A percentile compares a stretch with the other conserved stretches of the same genome.
Evolutionary conservation across 1,140 invertebrate genomes (phyloP).

Genomic region (Copidosoma floridanum): DNA sequence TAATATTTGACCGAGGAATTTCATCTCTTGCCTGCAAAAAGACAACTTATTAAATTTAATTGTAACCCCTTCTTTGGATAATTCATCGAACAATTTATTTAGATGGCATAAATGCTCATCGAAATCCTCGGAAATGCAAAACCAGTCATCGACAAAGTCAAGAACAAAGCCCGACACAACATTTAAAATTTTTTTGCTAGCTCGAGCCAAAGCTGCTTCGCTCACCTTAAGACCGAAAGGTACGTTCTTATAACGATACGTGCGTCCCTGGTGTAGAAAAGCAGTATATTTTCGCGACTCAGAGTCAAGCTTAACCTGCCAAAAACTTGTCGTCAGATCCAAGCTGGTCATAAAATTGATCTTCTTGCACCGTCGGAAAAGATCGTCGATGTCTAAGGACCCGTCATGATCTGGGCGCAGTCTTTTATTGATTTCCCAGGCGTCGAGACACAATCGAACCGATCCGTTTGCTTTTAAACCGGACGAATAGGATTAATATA

Average conservation of each 20-base stretch:
- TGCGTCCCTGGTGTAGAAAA: neutral
- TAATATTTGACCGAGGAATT: neutral
- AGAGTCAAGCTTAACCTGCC: neutral
- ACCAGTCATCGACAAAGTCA: neutral
- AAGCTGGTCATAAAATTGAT: neutral
- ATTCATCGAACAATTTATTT: neutral
- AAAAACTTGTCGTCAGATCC: neutral
- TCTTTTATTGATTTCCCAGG: neutral
- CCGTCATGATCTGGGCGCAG: neutral
- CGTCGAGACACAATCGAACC: slow-evolving; percentile 7
- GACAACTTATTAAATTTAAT: neutral
- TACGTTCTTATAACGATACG: neutral
- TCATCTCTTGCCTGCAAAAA: neutral
- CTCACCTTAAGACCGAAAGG: neutral
- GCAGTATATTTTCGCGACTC: neutral
- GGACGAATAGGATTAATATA: neutral
- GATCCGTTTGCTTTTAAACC: slow-evolving; percentile 2
- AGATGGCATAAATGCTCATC: neutral
- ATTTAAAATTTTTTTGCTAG: neutral
- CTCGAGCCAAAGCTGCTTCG: neutral
- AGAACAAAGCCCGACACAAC: neutral
- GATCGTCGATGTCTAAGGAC: neutral
- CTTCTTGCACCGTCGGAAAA: neutral
- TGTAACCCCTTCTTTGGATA: neutral
- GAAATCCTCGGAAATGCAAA: neutral